phyloP scores from a whole-genome alignment of 2,113 vertebrate genomes.

The Percopsis transmontana region DNA sequence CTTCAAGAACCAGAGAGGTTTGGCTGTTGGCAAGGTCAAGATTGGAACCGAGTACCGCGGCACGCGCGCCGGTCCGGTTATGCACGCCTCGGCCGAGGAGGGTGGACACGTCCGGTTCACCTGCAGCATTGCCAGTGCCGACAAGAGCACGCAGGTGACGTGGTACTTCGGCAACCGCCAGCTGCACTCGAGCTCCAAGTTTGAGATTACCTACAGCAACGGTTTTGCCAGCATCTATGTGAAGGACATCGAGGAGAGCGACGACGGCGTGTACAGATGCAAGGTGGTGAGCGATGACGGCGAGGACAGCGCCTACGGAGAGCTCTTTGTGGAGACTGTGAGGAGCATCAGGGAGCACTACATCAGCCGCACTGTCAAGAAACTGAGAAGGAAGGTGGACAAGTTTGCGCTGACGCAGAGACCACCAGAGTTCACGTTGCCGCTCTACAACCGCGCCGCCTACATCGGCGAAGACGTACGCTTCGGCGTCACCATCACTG shows the following conservation, averaged over 20 bases:
- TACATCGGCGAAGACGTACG: slow-evolving; percentile 94
- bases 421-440: slow-evolving; percentile 96
- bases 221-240: slow-evolving; percentile 93
- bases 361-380: slow-evolving; percentile 86
- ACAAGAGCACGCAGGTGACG: slow-evolving; percentile 89
- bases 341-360: slow-evolving; percentile 91
- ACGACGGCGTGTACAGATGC: slow-evolving; percentile 95
- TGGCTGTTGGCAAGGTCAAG: slow-evolving; percentile 92
- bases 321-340: slow-evolving; percentile 92
- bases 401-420: slow-evolving; percentile 86
- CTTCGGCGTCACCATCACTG: slow-evolving; percentile 97
- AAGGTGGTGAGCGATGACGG: slow-evolving; percentile 92
- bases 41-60: slow-evolving; percentile 90
- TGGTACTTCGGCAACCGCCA: slow-evolving; percentile 95
- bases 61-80: slow-evolving; percentile 88
- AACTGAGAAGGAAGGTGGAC: slow-evolving; percentile 88
- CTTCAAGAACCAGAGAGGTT: slow-evolving; percentile 88
- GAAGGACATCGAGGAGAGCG: slow-evolving; percentile 91
- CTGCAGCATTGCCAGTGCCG: slow-evolving; percentile 88
- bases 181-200: slow-evolving; percentile 88
- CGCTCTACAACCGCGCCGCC: slow-evolving; percentile 90
- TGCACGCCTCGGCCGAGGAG: slow-evolving; percentile 88
- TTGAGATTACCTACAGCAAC: slow-evolving; percentile 92
- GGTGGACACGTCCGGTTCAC: slow-evolving; percentile 90
- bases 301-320: slow-evolving; percentile 91